Conservation (phyloP, 1,140 invertebrate genomes). For the Globodera ellingtonae region DNA sequence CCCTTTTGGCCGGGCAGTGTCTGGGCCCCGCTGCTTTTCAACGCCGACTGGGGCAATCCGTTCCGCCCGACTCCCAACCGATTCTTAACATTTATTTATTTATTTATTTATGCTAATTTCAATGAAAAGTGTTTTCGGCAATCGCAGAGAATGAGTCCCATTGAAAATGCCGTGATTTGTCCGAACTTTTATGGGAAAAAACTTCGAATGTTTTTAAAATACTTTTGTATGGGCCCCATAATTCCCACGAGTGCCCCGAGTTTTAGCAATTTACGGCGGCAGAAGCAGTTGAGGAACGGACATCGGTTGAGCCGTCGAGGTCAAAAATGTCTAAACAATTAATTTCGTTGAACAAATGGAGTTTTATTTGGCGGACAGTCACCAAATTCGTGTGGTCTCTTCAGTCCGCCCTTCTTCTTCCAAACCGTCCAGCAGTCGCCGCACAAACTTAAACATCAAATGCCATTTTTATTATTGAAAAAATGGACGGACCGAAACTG, state of each 20-base stretch:
- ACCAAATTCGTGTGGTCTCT: conserved; percentile 68
- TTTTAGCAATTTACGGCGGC: neutral
- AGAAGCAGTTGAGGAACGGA: neutral
- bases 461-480: neutral
- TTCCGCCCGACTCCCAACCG: conserved; percentile 2
- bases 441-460: conserved; percentile 78
- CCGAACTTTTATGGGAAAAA: too few species aligned
- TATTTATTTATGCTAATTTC: neutral
- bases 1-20: conserved; percentile 28
- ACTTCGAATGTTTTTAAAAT: too few species aligned
- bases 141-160: too few species aligned
- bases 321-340: conserved; percentile 34
- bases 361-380: neutral
- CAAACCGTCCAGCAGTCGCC: conserved; percentile 92
- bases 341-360: conserved; percentile 12
- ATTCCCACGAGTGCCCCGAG: conserved; percentile 1
- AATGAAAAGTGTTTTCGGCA: too few species aligned
- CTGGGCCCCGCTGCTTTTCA: conserved; percentile 3
- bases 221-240: neutral
- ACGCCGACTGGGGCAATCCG: conserved; percentile 4
- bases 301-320: conserved; percentile 26
- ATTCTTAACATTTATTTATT: conserved; percentile 24
- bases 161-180: too few species aligned
- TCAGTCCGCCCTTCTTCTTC: conserved; percentile 96
- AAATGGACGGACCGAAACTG: conserved; percentile 66